Evolutionary conservation across 2,797 vertebrate genomes (phyloP).

Genomic region (Rhabdophis nuchalis): DNA sequence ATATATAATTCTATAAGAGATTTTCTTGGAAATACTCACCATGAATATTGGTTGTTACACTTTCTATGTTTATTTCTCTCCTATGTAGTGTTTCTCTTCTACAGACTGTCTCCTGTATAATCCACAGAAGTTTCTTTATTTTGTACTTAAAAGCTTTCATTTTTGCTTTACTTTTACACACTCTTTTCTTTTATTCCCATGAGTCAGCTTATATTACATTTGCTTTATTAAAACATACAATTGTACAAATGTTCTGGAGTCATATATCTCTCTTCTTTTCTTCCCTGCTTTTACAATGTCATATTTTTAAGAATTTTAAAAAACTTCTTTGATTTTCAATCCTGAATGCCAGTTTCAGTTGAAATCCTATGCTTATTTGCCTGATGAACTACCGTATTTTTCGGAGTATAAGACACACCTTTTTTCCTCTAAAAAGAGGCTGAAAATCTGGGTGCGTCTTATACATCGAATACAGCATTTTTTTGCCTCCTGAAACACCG

Average conservation of each 20-base stretch:
- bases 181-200: constrained; percentile 79
- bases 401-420: too few relatives aligned
- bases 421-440: too few relatives aligned
- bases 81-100: constrained; percentile 54
- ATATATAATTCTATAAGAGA: constrained; percentile 68
- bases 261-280: constrained; percentile 69
- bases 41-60: constrained; percentile 52
- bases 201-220: constrained; percentile 80
- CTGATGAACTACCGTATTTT: neutral
- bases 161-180: constrained; percentile 80
- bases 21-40: constrained; percentile 60
- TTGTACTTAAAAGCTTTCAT: constrained; percentile 80
- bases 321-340: constrained; percentile 54
- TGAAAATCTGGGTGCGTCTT: too few relatives aligned
- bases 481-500: too few relatives aligned
- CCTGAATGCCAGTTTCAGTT: constrained; percentile 45
- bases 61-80: neutral
- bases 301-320: constrained; percentile 55
- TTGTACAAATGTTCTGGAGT: constrained; percentile 68
- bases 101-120: constrained; percentile 73
- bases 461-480: too few relatives aligned
- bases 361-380: neutral
- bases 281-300: neutral
- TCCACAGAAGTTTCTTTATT: constrained; percentile 71
- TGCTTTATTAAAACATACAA: constrained; percentile 79